phyloP scores from a whole-genome alignment of 2,888 invertebrate genomes.

The Cyaniris semiargus region DNA sequence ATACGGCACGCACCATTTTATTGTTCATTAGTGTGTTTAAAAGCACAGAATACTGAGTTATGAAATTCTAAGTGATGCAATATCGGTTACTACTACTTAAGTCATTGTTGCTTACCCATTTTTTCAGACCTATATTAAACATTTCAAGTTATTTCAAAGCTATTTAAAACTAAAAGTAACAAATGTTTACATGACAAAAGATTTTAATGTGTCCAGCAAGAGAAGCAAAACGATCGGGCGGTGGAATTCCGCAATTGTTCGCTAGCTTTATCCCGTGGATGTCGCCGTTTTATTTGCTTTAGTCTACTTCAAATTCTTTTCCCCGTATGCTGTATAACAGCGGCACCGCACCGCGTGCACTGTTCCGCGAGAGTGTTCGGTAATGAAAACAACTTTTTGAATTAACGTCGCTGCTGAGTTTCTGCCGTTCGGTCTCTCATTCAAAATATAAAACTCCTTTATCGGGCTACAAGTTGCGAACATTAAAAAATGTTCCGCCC shows the following conservation, averaged over 20 bases:
- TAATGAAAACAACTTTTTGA: constrained; percentile 78
- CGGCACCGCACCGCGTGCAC: constrained; percentile 54
- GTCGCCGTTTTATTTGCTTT: constrained; percentile 65
- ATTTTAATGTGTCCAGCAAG: constrained; percentile 40
- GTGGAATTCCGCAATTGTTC: constrained; percentile 74
- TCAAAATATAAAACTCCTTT: constrained; percentile 63
- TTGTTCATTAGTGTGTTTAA: background rate
- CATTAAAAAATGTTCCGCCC: constrained; percentile 43
- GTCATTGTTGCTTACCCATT: background rate
- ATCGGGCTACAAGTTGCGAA: constrained; percentile 58
- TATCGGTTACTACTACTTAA: background rate
- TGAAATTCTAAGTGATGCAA: too few species aligned
- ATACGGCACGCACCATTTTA: background rate
- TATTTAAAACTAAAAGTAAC: constrained; percentile 2
- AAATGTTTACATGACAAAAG: background rate
- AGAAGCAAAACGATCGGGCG: constrained; percentile 52
- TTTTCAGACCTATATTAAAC: background rate
- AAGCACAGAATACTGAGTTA: too few species aligned
- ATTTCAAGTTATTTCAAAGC: background rate
- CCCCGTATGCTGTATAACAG: constrained; percentile 65
- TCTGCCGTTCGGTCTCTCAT: constrained; percentile 66
- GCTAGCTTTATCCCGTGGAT: constrained; percentile 63
- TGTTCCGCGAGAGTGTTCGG: constrained; percentile 62
- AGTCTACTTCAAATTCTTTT: constrained; percentile 71
- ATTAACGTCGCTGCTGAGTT: constrained; percentile 72